phyloP scores from a whole-genome alignment of 2,113 vertebrate genomes.

The Scophthalmus maximus region DNA sequence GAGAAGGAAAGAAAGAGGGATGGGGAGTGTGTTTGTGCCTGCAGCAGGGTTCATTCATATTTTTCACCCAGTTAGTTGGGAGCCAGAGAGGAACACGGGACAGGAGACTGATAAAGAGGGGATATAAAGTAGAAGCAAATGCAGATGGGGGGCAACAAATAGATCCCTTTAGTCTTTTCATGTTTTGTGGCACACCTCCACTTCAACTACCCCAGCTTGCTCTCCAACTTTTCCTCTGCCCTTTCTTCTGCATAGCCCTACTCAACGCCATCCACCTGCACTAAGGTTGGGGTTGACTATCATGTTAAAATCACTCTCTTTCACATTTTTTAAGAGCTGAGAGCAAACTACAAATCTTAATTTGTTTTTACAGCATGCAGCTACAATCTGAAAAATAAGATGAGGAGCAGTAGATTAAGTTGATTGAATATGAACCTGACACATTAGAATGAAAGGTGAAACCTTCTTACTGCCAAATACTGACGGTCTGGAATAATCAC shows the following conservation, averaged over 20 bases:
- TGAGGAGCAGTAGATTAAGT: not conserved
- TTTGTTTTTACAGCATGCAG: too few relatives aligned
- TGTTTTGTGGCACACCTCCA: constrained; percentile 5
- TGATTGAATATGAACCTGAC: not conserved
- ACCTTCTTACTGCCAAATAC: not conserved
- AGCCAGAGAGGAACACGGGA: constrained; percentile 48
- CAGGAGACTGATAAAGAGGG: not conserved
- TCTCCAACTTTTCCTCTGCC: not conserved
- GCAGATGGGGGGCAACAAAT: constrained; percentile 14
- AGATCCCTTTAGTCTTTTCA: not conserved
- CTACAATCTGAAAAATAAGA: too few relatives aligned
- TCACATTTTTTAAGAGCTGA: too few relatives aligned
- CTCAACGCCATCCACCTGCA: too few relatives aligned
- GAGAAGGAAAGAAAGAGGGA: not conserved
- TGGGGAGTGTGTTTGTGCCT: constrained; percentile 52
- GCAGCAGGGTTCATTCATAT: constrained; percentile 79
- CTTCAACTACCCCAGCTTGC: too few relatives aligned
- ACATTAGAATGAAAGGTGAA: not conserved
- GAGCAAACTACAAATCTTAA: not conserved
- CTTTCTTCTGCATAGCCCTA: too few relatives aligned
- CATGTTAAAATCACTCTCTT: too few relatives aligned
- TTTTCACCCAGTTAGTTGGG: constrained; percentile 76
- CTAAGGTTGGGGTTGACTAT: too few relatives aligned
- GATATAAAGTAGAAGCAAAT: constrained; percentile 11
- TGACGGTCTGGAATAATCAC: not conserved